A percentile compares a stretch with the other conserved stretches of the same genome.
Evolutionary conservation across 2,888 invertebrate species (phyloP).

Genomic region (Carterocephalus palaemon): DNA sequence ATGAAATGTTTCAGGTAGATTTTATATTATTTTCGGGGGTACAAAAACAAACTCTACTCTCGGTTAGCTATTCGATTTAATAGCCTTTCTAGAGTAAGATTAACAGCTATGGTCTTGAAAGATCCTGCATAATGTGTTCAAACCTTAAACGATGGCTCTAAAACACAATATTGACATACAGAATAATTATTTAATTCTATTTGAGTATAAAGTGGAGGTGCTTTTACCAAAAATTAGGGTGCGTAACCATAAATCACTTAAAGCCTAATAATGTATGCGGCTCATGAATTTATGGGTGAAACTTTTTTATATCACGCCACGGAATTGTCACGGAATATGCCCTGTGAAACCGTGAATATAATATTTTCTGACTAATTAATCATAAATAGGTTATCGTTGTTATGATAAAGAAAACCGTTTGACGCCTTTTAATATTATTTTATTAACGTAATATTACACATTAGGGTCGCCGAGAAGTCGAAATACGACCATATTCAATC

Average conservation of each 20-base stretch:
- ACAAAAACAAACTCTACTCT: no score
- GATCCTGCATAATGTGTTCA: background rate
- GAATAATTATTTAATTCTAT: constrained; percentile 48
- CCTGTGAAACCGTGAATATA: constrained; percentile 17
- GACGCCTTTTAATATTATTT: constrained; percentile 21
- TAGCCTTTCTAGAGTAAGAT: no score
- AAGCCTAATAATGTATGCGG: constrained; percentile 21
- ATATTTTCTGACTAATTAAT: constrained; percentile 22
- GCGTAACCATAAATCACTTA: constrained; percentile 34
- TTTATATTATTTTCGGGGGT: no score
- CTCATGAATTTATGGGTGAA: constrained; percentile 22
- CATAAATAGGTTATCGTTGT: constrained; percentile 14
- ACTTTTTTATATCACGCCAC: constrained; percentile 22
- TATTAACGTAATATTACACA: background rate
- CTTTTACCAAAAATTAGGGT: constrained; percentile 33
- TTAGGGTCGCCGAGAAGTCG: no score
- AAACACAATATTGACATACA: constrained; percentile 32
- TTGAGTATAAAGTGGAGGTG: constrained; percentile 40
- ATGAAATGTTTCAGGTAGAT: no score
- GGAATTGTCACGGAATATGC: constrained; percentile 17
- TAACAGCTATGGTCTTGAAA: no score
- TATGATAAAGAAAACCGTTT: constrained; percentile 19
- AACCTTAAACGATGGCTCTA: background rate
- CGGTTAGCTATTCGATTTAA: no score
- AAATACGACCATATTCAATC: no score